Base-by-base conservation (phyloP, 2,113 vertebrate species). In the Cygnus buccinator region DNA sequence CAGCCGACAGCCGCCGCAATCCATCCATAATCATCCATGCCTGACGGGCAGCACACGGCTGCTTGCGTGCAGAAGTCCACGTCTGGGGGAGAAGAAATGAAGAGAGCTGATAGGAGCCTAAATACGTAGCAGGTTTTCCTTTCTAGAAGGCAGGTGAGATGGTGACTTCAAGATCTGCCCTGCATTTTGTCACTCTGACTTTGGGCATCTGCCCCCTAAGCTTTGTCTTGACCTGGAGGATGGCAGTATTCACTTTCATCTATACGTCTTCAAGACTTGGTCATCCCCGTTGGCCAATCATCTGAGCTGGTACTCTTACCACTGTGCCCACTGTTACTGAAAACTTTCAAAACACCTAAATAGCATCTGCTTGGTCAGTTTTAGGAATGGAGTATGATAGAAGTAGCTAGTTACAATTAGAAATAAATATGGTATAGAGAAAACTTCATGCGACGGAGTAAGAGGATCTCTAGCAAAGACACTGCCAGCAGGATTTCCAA, bases 1-100 rank as follows among this genome's bases (percentile, higher is more conserved):
- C 98, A 98, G 46, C 98, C 98, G 0, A 98, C 95, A 0, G 98
- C 98, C 0, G 98, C 98, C 1, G 98, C 98, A 3, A 98, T 98
- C 98, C 98, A 98, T 6, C 98, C 98, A 0, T 98, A 98, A 10
- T 98, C 98, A 0, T 98, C 98, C 90, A 98, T 82, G 1, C 97
- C 97, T 0, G 94, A 19, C 0, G 85, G 96, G 92, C 98, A 98
- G 31, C 98, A 98, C 9, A 7, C 3, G 58, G 97, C 96, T 0
- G 97, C 98, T 9, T 87, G 91, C 0, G 23, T 55, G 77, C 98
- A 98, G 90, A 97, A 98, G 59, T 96, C 96, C 11, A 83, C 41
- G 0, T 84, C 98, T 98, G 85, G 21, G 4, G 58, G 82, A 2
- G 11, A n/a, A 96, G 46, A 93, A 90, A 55, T 6, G 17, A 39